A percentile compares a stretch with the other conserved stretches of the same genome.
Conservation (phyloP, 2,797 vertebrate species). For the Heteromormyrus szaboi region DNA sequence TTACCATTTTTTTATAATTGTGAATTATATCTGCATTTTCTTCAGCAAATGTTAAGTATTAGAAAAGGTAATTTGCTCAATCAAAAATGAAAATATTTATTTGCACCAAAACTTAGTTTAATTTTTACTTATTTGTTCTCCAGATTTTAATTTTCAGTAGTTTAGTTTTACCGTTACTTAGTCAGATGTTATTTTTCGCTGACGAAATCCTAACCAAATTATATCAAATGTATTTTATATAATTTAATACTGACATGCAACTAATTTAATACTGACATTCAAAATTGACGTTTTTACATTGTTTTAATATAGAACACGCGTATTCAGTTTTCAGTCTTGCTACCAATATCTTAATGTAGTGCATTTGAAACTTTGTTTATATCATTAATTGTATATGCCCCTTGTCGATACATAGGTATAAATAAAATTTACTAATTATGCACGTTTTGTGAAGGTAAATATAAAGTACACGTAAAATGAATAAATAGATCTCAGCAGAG, state of each 20-base stretch:
- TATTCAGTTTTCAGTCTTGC: background rate
- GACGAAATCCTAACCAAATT: background rate
- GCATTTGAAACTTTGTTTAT: background rate
- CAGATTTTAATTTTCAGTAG: background rate
- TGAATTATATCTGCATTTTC: background rate
- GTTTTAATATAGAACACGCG: background rate
- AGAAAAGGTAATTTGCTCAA: background rate
- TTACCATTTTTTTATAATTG: background rate
- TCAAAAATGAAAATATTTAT: background rate
- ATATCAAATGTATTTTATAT: background rate
- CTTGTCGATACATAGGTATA: background rate
- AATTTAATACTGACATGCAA: background rate
- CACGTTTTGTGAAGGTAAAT: background rate
- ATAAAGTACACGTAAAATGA: background rate
- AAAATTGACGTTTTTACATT: background rate
- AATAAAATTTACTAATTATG: background rate
- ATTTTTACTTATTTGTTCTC: background rate
- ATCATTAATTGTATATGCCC: background rate
- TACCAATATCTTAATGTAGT: background rate
- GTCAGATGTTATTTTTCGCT: background rate
- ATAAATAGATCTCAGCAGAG: background rate
- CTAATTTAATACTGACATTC: background rate
- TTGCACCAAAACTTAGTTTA: background rate
- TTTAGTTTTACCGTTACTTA: background rate
- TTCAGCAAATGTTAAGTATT: background rate